These are phyloP conservation scores for Lochmaea capreae DNA, from an alignment of 2,888 invertebrate species.

Conservation along the genomic window DNA sequence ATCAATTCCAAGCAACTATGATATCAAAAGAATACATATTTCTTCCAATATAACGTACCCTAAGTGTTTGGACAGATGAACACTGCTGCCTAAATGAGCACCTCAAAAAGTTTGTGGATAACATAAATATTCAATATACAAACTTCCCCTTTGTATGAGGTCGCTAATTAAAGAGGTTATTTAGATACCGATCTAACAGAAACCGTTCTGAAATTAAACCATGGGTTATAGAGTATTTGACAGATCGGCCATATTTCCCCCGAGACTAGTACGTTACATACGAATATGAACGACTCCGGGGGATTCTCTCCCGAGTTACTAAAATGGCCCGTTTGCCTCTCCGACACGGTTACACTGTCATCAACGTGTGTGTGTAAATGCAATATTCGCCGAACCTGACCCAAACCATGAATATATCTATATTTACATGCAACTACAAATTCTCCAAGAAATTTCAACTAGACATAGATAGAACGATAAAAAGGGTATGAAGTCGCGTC, in stretches of 20 bases:
- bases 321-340: conserved; percentile 33
- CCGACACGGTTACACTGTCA: background rate
- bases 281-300: conserved; percentile 39
- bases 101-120: no score
- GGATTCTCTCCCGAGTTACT: conserved; percentile 34
- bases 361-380: conserved; percentile 15
- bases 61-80: no score
- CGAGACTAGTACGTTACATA: conserved; percentile 55
- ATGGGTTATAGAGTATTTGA: conserved; percentile 52
- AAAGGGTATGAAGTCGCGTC: background rate
- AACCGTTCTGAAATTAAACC: conserved; percentile 34
- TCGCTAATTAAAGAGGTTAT: conserved; percentile 19
- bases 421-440: background rate
- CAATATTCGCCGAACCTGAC: conserved; percentile 5
- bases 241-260: conserved; percentile 59
- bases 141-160: no score
- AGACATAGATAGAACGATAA: background rate
- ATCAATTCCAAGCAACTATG: no score
- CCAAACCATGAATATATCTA: conserved; percentile 53
- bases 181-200: conserved; percentile 15
- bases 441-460: background rate
- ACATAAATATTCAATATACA: no score
- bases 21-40: no score
- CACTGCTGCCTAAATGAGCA: no score
- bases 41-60: no score